Percentiles rank a stretch among this genome's conserved stretches.
phyloP scores from a whole-genome alignment of 2,113 vertebrate species.

The Mustelus asterias region DNA sequence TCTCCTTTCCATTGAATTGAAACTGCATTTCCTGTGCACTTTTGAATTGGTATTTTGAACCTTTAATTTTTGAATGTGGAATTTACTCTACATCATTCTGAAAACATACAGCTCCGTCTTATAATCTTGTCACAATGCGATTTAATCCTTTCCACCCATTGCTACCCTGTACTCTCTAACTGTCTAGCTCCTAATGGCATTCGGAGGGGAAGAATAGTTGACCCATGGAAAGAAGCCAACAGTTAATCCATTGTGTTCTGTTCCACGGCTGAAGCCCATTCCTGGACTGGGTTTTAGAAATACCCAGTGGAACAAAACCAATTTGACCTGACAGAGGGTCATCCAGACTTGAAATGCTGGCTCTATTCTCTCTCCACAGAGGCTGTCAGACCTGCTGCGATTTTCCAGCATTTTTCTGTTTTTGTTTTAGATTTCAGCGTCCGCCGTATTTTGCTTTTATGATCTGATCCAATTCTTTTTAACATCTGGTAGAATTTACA shows the following conservation, averaged over 20 bases:
- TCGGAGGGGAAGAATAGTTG: neutral
- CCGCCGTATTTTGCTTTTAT: neutral
- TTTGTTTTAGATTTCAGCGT: too few relatives aligned
- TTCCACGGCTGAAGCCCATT: neutral
- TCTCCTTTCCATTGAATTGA: neutral
- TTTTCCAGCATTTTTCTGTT: too few relatives aligned
- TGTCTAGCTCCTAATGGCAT: neutral
- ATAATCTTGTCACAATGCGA: neutral
- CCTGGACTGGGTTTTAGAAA: neutral
- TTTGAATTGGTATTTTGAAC: neutral
- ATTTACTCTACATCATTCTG: neutral
- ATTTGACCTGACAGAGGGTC: neutral
- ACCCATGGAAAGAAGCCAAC: neutral
- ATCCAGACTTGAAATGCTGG: too few relatives aligned
- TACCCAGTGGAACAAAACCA: neutral
- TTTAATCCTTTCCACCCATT: neutral
- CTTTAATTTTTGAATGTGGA: neutral
- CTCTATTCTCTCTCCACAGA: too few relatives aligned
- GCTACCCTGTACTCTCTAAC: neutral
- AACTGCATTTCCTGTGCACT: neutral
- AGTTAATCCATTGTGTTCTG: neutral
- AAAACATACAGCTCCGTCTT: neutral
- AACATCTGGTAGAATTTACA: neutral
- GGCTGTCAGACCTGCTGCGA: too few relatives aligned
- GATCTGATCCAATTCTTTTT: neutral